A percentile compares a stretch with the other conserved stretches of the same genome.
Conservation (phyloP, 1,140 invertebrate genomes). For the Bombus breviceps region DNA sequence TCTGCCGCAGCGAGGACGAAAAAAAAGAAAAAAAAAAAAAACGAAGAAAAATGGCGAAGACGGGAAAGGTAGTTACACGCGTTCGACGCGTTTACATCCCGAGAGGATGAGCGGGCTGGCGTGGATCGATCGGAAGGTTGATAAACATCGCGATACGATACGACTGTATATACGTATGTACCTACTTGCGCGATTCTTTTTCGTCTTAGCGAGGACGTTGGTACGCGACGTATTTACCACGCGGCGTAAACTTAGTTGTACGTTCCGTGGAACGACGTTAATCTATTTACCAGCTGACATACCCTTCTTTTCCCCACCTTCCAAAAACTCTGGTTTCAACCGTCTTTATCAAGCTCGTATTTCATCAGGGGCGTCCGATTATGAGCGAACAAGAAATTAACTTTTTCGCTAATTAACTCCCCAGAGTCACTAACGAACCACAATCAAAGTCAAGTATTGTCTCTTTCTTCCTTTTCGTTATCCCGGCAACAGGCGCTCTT, state of each 20-base stretch:
- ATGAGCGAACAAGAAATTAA: conserved; percentile 80
- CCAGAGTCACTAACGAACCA: conserved; percentile 79
- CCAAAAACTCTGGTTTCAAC: conserved; percentile 77
- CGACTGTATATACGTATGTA: too few species aligned
- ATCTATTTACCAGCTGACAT: conserved; percentile 62
- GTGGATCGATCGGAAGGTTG: neutral
- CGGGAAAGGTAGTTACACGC: too few species aligned
- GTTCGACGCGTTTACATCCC: too few species aligned
- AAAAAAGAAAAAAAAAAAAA: neutral
- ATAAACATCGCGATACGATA: neutral
- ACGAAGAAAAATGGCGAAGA: neutral
- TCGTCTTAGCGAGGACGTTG: neutral
- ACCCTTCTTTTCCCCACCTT: conserved; percentile 54
- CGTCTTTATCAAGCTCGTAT: conserved; percentile 81
- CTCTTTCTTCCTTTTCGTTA: conserved; percentile 55
- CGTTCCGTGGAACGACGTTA: conserved; percentile 50
- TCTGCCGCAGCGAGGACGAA: neutral
- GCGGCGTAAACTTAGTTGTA: neutral
- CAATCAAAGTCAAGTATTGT: conserved; percentile 68
- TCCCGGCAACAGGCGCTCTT: neutral
- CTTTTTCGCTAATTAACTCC: conserved; percentile 82
- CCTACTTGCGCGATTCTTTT: neutral
- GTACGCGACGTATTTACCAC: neutral
- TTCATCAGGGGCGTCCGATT: conserved; percentile 79
- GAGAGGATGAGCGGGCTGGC: too few species aligned